Conservation (phyloP, 2,113 vertebrate genomes). For the Aleadryas rufinucha region DNA sequence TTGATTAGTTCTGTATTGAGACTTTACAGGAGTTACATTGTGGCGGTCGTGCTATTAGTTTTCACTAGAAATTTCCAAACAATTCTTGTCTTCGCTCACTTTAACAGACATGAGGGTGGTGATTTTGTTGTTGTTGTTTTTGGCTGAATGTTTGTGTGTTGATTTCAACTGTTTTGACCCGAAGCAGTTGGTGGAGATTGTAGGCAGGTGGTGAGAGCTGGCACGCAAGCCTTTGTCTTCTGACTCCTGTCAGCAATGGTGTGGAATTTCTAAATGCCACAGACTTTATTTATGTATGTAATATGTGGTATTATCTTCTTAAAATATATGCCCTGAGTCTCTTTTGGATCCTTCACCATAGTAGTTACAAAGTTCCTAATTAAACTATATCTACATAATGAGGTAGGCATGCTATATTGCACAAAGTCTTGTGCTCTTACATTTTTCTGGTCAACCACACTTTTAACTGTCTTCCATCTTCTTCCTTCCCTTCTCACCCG, state of each 20-base stretch:
- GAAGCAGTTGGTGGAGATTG: not conserved
- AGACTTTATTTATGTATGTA: constrained; percentile 7
- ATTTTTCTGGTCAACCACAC: not conserved
- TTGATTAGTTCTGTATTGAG: not conserved
- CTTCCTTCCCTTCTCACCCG: not conserved
- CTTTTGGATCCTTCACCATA: not conserved
- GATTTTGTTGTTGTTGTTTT: not conserved
- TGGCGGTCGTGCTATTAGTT: not conserved
- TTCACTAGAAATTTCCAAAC: not conserved
- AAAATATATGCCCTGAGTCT: not conserved
- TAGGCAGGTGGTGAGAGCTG: not conserved
- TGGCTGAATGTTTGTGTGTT: not conserved
- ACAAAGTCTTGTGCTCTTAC: not conserved
- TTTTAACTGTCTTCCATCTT: not conserved
- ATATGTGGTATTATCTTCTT: not conserved
- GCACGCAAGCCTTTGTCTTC: not conserved
- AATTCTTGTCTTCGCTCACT: not conserved
- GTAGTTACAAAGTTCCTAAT: constrained; percentile 2
- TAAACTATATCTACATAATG: constrained; percentile 14
- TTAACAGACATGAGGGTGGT: not conserved
- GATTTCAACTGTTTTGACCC: not conserved
- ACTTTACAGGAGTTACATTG: not conserved
- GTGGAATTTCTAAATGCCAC: not conserved
- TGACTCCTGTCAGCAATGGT: not conserved
- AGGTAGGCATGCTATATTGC: not conserved